Percentiles rank a stretch among this genome's conserved stretches.
phyloP scores from a whole-genome alignment of 2,888 invertebrate genomes.

The Mythimna pallens region DNA sequence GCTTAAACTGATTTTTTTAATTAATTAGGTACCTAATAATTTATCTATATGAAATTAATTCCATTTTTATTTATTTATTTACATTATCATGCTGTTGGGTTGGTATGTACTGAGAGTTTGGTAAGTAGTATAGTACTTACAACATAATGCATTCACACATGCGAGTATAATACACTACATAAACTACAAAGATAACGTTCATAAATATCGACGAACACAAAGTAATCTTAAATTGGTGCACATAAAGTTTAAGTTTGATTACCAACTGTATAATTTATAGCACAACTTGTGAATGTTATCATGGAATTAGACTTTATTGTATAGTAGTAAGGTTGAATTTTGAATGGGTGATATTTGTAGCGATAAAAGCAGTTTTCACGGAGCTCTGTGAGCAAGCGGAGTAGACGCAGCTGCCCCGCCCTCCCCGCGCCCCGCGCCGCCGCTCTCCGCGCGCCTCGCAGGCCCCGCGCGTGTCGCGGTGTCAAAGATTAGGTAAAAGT shows the following conservation, averaged over 20 bases:
- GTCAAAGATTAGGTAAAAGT: slow-evolving; percentile 71
- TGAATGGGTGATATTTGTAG: slow-evolving; percentile 63
- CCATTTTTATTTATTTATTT: neutral
- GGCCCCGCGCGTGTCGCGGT: slow-evolving; percentile 87
- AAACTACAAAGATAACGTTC: slow-evolving; percentile 19
- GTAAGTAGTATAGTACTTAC: neutral
- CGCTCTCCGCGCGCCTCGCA: slow-evolving; percentile 70
- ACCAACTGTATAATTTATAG: slow-evolving; percentile 49
- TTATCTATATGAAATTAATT: neutral
- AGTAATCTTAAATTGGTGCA: slow-evolving; percentile 14
- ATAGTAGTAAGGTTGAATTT: slow-evolving; percentile 53
- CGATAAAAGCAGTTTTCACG: slow-evolving; percentile 85
- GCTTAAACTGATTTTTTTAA: neutral
- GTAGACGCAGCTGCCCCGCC: slow-evolving; percentile 88
- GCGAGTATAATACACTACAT: slow-evolving; percentile 22
- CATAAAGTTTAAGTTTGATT: slow-evolving; percentile 56
- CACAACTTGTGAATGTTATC: slow-evolving; percentile 18
- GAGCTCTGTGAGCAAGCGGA: slow-evolving; percentile 82
- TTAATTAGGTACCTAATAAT: no score
- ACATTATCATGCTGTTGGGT: neutral
- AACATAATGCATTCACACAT: slow-evolving; percentile 5
- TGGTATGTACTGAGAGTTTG: neutral
- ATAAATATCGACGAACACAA: slow-evolving; percentile 27
- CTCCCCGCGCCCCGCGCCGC: slow-evolving; percentile 68
- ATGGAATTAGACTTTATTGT: neutral